Base-by-base conservation (phyloP, 23 tunicate species). In the Aplidium turbinatum region DNA sequence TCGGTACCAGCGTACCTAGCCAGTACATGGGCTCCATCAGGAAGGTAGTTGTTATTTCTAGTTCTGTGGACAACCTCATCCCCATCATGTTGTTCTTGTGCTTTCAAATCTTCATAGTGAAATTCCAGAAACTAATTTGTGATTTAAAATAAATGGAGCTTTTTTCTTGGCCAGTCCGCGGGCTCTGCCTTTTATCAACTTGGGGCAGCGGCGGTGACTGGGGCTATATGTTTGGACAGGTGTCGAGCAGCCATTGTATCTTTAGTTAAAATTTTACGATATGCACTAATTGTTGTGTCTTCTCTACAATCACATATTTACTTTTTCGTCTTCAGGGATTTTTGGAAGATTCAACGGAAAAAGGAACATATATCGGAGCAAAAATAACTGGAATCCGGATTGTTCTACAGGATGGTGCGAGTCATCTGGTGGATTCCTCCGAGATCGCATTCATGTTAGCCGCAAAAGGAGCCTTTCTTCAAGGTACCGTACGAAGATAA, bases 321-420 rank as follows among this genome's bases (percentile, higher is more conserved):
- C n/a, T n/a, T n/a, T n/a, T n/a, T n/a, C n/a, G n/a, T n/a, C n/a
- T 54, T 11, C 58, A 91, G 97, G 97, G 97, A 16, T 86, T 91
- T 58, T 27, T 91, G 63, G 97, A 84, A 38, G 97, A 91, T 68
- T 74, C 73, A 1, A 48, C 63, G 31, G 86, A 91, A 23, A 72
- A 72, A 30, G 97, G 97, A 23, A 33, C 70, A 34, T 28, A 58
- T 50, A 69, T 70, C 19, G 97, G 97, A 21, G 73, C 87, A 3
- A 63, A 45, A 28, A 35, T 91, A 27, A 33, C 81, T 42, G 97
- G 97, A 1, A 33, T 78, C 18, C 82, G 91, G 13, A 68, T 91
- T 34, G 97, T 91, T n/a, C 57, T 91, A 2, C 32, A 40, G 62
- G 97, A 84, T 58, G 97, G 97, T 4, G 97, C 97, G 4, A 72